These are phyloP conservation scores for Nicator chloris DNA, from an alignment of 2,113 vertebrate genomes.

Conservation along the genomic window DNA sequence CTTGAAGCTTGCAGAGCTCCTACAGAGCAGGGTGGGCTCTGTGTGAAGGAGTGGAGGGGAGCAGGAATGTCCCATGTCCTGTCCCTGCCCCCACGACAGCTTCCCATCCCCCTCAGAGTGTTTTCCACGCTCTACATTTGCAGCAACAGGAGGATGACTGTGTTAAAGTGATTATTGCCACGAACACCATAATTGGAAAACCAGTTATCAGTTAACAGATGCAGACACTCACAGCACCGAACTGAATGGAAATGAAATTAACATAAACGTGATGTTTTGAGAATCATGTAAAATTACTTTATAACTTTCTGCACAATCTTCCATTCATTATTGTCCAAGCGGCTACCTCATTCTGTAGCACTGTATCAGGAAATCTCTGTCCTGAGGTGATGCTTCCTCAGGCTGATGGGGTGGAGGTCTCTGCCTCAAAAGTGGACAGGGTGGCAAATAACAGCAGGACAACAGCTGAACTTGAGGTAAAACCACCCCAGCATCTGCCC, in stretches of 20 bases:
- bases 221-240: not conserved
- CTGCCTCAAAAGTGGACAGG: not conserved
- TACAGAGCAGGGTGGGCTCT: not conserved
- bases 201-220: not conserved
- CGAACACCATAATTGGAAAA: not conserved
- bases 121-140: not conserved
- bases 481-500: not conserved
- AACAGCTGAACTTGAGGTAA: not conserved
- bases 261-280: not conserved
- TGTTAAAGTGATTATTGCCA: not conserved
- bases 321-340: not conserved
- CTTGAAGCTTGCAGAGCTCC: not conserved
- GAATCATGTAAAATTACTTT: slow-evolving; percentile 22
- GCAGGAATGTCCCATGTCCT: not conserved
- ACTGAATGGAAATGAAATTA: slow-evolving; percentile 9
- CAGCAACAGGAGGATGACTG: not conserved
- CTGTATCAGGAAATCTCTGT: not conserved
- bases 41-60: not conserved
- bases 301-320: not conserved
- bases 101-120: not conserved
- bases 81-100: not conserved
- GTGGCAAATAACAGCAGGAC: not conserved
- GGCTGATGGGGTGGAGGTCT: not conserved
- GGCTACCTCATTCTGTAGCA: not conserved
- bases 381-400: not conserved